These are phyloP conservation scores for Nixonia krombeini DNA, from an alignment of 1,140 invertebrate species.

Conservation along the genomic window DNA sequence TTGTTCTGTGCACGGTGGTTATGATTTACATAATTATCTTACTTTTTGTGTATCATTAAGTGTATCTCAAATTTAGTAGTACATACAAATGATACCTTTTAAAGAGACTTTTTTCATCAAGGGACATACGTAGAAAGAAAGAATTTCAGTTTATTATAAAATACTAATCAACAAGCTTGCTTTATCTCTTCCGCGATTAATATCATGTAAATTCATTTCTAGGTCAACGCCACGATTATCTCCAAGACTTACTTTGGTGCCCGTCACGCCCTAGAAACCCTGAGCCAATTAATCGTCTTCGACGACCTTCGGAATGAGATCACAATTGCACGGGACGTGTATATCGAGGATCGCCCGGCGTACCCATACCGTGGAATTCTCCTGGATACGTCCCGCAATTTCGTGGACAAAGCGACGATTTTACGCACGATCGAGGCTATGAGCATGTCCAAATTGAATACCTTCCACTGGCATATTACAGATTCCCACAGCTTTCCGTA, in stretches of 20 bases:
- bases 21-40: no score
- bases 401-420: slow-evolving; percentile 77
- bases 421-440: slow-evolving; percentile 84
- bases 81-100: no score
- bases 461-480: slow-evolving; percentile 93
- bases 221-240: slow-evolving; percentile 75
- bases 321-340: slow-evolving; percentile 75
- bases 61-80: no score
- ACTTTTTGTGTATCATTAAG: no score
- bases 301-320: slow-evolving; percentile 76
- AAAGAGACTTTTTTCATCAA: no score
- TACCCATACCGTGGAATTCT: slow-evolving; percentile 84
- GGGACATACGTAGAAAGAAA: no score
- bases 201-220: no score
- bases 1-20: no score
- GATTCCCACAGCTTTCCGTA: slow-evolving; percentile 90
- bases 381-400: slow-evolving; percentile 85
- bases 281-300: slow-evolving; percentile 82
- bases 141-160: slow-evolving; percentile 4
- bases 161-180: neutral
- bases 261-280: slow-evolving; percentile 83
- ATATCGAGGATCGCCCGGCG: slow-evolving; percentile 78
- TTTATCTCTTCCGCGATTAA: no score
- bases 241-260: slow-evolving; percentile 81
- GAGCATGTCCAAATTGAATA: slow-evolving; percentile 86